Conservation (phyloP, 2,888 invertebrate genomes). For the Hirtodrosophila trivittata region DNA sequence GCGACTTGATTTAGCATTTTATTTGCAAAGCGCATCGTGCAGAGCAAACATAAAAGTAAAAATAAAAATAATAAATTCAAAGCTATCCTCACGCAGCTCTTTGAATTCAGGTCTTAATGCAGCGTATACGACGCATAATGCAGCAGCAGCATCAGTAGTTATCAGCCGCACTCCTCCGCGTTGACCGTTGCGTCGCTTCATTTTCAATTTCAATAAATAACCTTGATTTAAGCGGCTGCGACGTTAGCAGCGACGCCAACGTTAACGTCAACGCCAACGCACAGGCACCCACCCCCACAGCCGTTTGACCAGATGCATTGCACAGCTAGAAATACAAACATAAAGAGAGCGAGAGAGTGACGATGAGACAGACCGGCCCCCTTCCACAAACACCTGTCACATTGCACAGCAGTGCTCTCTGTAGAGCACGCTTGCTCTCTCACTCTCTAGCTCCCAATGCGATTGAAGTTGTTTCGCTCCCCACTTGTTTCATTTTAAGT, state of each 20-base stretch:
- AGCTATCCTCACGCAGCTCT: slow-evolving; percentile 23
- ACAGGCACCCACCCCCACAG: slow-evolving; percentile 44
- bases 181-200: slow-evolving; percentile 56
- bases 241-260: slow-evolving; percentile 51
- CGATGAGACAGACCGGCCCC: slow-evolving; percentile 67
- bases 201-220: slow-evolving; percentile 81
- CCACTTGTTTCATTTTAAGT: slow-evolving; percentile 49
- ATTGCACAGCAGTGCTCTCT: slow-evolving; percentile 34
- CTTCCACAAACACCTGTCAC: slow-evolving; percentile 77
- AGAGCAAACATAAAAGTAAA: slow-evolving; percentile 13
- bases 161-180: slow-evolving; percentile 18
- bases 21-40: slow-evolving; percentile 18
- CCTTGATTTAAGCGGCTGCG: slow-evolving; percentile 80
- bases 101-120: slow-evolving; percentile 30
- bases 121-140: slow-evolving; percentile 22
- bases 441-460: slow-evolving; percentile 34
- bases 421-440: slow-evolving; percentile 11
- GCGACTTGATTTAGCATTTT: slow-evolving; percentile 69
- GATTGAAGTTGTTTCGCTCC: slow-evolving; percentile 51
- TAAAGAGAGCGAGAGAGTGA: slow-evolving; percentile 12
- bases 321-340: slow-evolving; percentile 41
- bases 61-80: slow-evolving; percentile 26
- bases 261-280: slow-evolving; percentile 21
- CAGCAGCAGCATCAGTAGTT: slow-evolving; percentile 19
- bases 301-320: slow-evolving; percentile 72